These are phyloP conservation scores for Lepilemur septentrionalis DNA, from an alignment of 2,797 vertebrate species.

Conservation along the genomic window DNA sequence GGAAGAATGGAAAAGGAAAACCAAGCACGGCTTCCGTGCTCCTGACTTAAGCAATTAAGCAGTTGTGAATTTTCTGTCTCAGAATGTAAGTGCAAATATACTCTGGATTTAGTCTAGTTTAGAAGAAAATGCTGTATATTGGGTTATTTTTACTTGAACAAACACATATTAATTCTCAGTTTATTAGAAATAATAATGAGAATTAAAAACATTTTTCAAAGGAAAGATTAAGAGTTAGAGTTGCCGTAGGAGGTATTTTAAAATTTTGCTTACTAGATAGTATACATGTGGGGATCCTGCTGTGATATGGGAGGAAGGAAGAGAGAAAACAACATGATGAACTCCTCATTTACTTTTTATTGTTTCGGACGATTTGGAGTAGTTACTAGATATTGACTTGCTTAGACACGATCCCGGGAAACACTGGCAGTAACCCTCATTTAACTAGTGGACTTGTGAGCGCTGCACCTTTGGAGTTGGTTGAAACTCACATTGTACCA, in stretches of 20 bases:
- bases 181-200: not conserved
- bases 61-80: not conserved
- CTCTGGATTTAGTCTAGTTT: not conserved
- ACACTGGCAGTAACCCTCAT: rapidly evolving
- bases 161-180: not conserved
- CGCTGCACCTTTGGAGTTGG: too few relatives aligned
- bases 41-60: not conserved
- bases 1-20: not conserved
- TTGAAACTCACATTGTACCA: not conserved
- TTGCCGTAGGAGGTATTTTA: not conserved
- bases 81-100: not conserved
- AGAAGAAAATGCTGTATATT: not conserved
- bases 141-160: not conserved
- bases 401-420: rapidly evolving
- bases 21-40: not conserved
- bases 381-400: rapidly evolving
- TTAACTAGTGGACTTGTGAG: not conserved
- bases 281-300: rapidly evolving
- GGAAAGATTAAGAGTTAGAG: not conserved
- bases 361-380: not conserved
- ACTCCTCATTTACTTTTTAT: not conserved
- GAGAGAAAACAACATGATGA: not conserved
- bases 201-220: not conserved
- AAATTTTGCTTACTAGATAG: not conserved
- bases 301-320: not conserved